A percentile compares a stretch with the other conserved stretches of the same genome.
These are phyloP conservation scores for Porites divaricata DNA, from an alignment of 92 coral and sea anemone genomes.

Conservation along the genomic window DNA sequence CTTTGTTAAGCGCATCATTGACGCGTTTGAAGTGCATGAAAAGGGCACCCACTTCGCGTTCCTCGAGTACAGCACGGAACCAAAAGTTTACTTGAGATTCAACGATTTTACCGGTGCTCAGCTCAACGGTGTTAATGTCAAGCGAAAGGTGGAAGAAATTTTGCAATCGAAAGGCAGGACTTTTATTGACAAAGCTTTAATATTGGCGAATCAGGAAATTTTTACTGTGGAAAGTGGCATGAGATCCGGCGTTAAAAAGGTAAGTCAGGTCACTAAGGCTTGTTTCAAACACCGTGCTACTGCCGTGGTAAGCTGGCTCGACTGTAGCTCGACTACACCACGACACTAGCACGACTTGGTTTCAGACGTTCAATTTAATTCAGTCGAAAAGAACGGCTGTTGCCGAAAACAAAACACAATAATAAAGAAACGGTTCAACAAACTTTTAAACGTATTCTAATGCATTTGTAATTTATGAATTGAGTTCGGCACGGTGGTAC, in stretches of 20 bases:
- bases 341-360: too few relatives aligned
- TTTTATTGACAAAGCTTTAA: constrained; percentile 82
- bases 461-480: too few relatives aligned
- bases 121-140: constrained; percentile 70
- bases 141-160: constrained; percentile 65
- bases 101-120: constrained; percentile 71
- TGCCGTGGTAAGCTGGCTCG: too few relatives aligned
- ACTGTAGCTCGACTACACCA: too few relatives aligned
- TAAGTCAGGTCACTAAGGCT: constrained; percentile 16
- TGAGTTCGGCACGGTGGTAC: too few relatives aligned
- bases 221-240: constrained; percentile 75
- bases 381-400: too few relatives aligned
- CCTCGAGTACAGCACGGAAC: constrained; percentile 65
- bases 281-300: too few relatives aligned
- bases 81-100: constrained; percentile 77
- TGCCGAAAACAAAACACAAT: too few relatives aligned
- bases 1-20: constrained; percentile 71
- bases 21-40: constrained; percentile 76
- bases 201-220: constrained; percentile 62
- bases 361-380: too few relatives aligned
- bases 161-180: constrained; percentile 73
- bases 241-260: constrained; percentile 80
- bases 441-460: too few relatives aligned
- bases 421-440: too few relatives aligned
- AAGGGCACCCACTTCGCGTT: constrained; percentile 84